These are phyloP conservation scores for Xiphophorus couchianus DNA, from an alignment of 2,113 vertebrate species.

Conservation along the genomic window DNA sequence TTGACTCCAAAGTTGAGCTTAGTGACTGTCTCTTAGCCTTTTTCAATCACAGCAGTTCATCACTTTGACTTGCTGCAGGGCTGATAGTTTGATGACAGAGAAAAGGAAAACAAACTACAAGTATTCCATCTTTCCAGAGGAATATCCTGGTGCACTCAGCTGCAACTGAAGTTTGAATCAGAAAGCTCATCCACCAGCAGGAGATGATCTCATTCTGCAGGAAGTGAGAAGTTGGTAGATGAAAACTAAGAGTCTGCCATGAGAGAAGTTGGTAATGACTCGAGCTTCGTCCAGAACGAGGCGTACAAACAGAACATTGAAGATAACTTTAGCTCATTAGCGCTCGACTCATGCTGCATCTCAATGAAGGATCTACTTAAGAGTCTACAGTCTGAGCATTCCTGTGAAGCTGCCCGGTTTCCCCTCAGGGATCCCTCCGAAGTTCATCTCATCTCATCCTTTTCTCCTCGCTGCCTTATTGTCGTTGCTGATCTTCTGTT, in stretches of 20 bases:
- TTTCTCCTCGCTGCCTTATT: slow-evolving; percentile 38
- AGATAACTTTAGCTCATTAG: slow-evolving; percentile 63
- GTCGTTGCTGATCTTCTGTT: slow-evolving; percentile 37
- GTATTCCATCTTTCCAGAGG: slow-evolving; percentile 51
- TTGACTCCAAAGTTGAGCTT: slow-evolving; percentile 19
- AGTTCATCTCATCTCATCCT: slow-evolving; percentile 43
- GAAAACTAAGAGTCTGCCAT: slow-evolving; percentile 33
- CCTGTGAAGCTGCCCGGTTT: slow-evolving; percentile 32
- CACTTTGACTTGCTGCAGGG: slow-evolving; percentile 56
- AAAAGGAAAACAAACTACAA: slow-evolving; percentile 49
- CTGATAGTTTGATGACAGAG: slow-evolving; percentile 52
- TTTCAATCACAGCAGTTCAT: slow-evolving; percentile 36
- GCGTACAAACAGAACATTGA: slow-evolving; percentile 55
- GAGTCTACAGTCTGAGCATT: slow-evolving; percentile 31
- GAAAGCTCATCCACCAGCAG: slow-evolving; percentile 53
- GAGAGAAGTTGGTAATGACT: slow-evolving; percentile 41
- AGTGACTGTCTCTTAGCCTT: not conserved
- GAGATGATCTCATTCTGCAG: slow-evolving; percentile 57
- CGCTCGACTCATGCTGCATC: slow-evolving; percentile 45
- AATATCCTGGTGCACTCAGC: slow-evolving; percentile 72
- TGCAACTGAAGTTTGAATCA: slow-evolving; percentile 66
- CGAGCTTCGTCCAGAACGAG: slow-evolving; percentile 43
- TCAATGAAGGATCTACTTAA: slow-evolving; percentile 54
- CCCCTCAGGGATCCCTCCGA: slow-evolving; percentile 36
- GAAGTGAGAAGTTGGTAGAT: slow-evolving; percentile 40